Conservation (phyloP, 2,888 invertebrate species). For the Cheilosia scutellata region DNA sequence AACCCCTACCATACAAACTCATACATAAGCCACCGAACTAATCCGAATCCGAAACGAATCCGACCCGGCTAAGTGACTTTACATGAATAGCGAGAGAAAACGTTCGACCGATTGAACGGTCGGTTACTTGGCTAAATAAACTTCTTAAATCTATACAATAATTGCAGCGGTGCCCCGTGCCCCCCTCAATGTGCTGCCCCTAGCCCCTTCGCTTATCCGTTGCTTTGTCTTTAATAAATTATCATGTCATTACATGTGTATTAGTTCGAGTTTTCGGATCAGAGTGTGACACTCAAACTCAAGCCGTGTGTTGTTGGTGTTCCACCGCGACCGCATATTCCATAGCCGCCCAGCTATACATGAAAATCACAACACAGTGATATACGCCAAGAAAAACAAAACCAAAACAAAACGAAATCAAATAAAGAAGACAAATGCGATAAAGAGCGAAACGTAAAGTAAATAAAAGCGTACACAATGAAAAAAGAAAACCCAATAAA, state of each 20-base stretch:
- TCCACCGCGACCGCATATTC: constrained; percentile 38
- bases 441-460: constrained; percentile 3
- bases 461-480: constrained; percentile 14
- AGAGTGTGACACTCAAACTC: constrained; percentile 63
- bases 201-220: background rate
- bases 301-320: constrained; percentile 19
- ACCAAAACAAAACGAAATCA: constrained; percentile 67
- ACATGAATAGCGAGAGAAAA: constrained; percentile 55
- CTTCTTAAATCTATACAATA: constrained; percentile 66
- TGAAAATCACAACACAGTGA: constrained; percentile 70
- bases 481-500: constrained; percentile 27
- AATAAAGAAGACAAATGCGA: constrained; percentile 34
- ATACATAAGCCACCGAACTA: constrained; percentile 7
- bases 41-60: constrained; percentile 16
- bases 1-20: background rate
- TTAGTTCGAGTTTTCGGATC: constrained; percentile 73
- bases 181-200: background rate
- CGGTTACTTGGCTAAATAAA: constrained; percentile 71
- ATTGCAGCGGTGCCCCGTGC: constrained; percentile 51
- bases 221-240: constrained; percentile 72
- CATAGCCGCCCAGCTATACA: constrained; percentile 48
- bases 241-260: constrained; percentile 75
- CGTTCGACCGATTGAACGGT: constrained; percentile 65
- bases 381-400: constrained; percentile 68
- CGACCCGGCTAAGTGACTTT: constrained; percentile 65